phyloP scores from a whole-genome alignment of 2,113 vertebrate species.

The Sander lucioperca region DNA sequence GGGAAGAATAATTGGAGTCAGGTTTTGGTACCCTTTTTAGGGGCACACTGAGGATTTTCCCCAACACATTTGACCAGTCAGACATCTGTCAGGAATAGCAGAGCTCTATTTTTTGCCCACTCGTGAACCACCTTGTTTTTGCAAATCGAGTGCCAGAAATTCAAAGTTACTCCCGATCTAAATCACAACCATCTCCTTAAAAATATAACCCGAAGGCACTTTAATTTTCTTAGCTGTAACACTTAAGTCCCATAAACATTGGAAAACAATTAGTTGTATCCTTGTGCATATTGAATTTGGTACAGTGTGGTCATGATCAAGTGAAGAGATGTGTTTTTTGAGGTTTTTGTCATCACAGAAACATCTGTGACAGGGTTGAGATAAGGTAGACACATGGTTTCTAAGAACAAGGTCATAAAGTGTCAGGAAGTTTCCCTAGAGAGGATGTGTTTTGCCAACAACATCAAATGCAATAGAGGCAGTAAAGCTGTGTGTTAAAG shows the following conservation, averaged over 20 bases:
- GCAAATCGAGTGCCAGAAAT: constrained; percentile 20
- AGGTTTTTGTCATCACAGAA: constrained; percentile 6
- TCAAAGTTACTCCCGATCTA: constrained; percentile 12
- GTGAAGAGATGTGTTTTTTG: neutral
- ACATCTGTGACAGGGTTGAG: neutral
- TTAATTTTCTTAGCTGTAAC: constrained; percentile 47
- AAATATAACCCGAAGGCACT: constrained; percentile 26
- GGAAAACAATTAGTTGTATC: constrained; percentile 1
- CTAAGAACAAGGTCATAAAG: neutral
- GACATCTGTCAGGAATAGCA: neutral
- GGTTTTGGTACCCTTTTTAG: no score
- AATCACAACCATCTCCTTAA: constrained; percentile 57
- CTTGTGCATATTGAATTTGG: neutral
- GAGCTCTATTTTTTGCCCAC: constrained; percentile 1
- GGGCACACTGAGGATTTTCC: no score
- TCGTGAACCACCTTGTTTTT: constrained; percentile 15
- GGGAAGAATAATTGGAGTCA: no score
- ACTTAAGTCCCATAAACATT: constrained; percentile 28
- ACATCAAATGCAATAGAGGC: constrained; percentile 6
- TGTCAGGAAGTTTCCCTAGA: neutral
- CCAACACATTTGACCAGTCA: neutral
- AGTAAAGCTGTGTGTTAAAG: neutral
- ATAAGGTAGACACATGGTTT: constrained; percentile 3
- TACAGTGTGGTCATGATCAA: neutral
- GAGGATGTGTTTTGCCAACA: neutral